Conservation (phyloP, 92 coral and sea anemone species). For the Phymanthus crucifer region DNA sequence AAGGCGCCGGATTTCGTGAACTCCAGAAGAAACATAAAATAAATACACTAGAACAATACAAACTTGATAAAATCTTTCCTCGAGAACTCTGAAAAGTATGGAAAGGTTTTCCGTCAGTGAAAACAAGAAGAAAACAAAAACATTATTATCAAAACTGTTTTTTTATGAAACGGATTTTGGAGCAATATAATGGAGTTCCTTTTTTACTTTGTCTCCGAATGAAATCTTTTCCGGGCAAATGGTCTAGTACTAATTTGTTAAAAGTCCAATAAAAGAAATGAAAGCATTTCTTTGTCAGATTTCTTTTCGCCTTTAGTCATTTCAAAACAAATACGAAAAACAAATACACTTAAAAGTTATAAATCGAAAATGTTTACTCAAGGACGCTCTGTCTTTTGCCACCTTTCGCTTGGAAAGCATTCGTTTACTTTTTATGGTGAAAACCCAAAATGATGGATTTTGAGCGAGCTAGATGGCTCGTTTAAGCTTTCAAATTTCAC, state of each 20-base stretch:
- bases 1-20: no score
- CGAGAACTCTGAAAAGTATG: neutral
- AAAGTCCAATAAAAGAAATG: neutral
- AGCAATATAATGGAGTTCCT: no score
- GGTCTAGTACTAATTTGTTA: neutral
- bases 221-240: neutral
- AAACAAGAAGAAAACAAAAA: neutral
- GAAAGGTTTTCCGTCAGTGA: neutral
- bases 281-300: neutral
- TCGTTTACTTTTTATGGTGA: neutral
- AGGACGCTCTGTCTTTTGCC: conserved; percentile 25
- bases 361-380: conserved; percentile 22
- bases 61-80: neutral
- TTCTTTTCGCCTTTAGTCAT: neutral
- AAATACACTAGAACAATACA: neutral
- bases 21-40: neutral
- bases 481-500: conserved; percentile 26
- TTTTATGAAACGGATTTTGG: no score
- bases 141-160: no score
- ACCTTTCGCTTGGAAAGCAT: neutral
- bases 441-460: conserved; percentile 8
- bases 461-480: conserved; percentile 9
- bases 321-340: conserved; percentile 11
- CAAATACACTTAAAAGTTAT: conserved; percentile 32
- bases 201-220: neutral